Base-by-base conservation (phyloP, 1,140 invertebrate species). In the Armadillidium nasatum region DNA sequence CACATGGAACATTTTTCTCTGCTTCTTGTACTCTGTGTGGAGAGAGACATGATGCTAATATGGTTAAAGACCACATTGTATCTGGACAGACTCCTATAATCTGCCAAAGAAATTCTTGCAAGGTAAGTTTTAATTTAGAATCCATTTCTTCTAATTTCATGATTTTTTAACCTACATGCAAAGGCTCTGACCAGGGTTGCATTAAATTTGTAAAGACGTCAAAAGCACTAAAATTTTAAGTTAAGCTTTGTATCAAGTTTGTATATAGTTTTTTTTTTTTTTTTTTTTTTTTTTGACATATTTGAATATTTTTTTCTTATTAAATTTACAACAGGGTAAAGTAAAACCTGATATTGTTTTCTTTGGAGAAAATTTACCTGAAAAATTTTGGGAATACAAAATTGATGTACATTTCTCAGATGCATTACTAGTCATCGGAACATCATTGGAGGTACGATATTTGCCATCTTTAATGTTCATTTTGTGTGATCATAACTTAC, bases 271-370 rank as follows among this genome's bases (percentile, higher is more conserved):
- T n/a, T n/a, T n/a, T n/a, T n/a, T n/a, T n/a, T n/a, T n/a, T n/a
- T n/a, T n/a, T n/a, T n/a, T n/a, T n/a, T n/a, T n/a, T n/a, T n/a
- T n/a, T n/a, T n/a, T n/a, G n/a, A n/a, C n/a, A n/a, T n/a, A n/a
- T n/a, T n/a, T n/a, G n/a, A n/a, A n/a, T n/a, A n/a, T n/a, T n/a
- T n/a, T n/a, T n/a, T n/a, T n/a, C n/a, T n/a, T n/a, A n/a, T n/a
- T n/a, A n/a, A n/a, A n/a, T n/a, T n/a, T n/a, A n/a, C n/a, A n/a
- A 50, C 74, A 89, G 44, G 90, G 90, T 13, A 85, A 95, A 54
- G 92, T 97, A 0, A 97, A 97, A 84, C 95, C 95, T 46, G 95
- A 97, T 83, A 94, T n/a, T 84, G 91, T 97, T 0, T 96, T 97
- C 85, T 97, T 97, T 86, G 95, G 95, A 33, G 95, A 98, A 87